These are phyloP conservation scores for Notospermus geniculatus DNA, from an alignment of 1,140 invertebrate species.

Conservation along the genomic window DNA sequence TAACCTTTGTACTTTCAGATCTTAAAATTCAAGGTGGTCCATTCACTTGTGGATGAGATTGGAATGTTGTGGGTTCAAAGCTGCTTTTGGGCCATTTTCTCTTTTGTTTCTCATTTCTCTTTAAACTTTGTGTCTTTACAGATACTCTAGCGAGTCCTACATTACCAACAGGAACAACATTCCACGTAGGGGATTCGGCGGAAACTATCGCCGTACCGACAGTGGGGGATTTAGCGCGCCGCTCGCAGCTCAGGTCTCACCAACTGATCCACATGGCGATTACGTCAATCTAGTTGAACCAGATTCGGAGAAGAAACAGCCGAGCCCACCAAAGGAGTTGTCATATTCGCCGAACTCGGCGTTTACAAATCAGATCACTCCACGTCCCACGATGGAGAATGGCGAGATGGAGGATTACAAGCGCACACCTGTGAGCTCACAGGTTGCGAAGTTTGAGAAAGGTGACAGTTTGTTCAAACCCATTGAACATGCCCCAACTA, in stretches of 20 bases:
- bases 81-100: too few relatives aligned
- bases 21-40: too few relatives aligned
- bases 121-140: not conserved
- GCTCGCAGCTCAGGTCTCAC: not conserved
- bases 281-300: not conserved
- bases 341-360: not conserved
- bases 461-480: slow-evolving; percentile 1
- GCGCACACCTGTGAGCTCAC: slow-evolving; percentile 19
- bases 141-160: slow-evolving; percentile 4
- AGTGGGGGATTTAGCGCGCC: not conserved
- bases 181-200: not conserved
- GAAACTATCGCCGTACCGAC: slow-evolving; percentile 4
- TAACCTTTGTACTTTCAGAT: too few relatives aligned
- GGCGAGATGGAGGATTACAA: not conserved
- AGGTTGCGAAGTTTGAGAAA: slow-evolving; percentile 5
- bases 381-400: not conserved
- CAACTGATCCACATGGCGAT: slow-evolving; percentile 4
- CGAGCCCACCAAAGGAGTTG: not conserved
- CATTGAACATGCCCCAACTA: too few relatives aligned
- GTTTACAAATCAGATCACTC: slow-evolving; percentile 1
- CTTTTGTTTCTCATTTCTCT: too few relatives aligned
- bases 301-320: not conserved
- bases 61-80: too few relatives aligned
- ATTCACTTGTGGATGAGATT: too few relatives aligned
- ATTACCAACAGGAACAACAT: not conserved